phyloP scores from a whole-genome alignment of 2,113 vertebrate species.

The Festucalex cinctus region DNA sequence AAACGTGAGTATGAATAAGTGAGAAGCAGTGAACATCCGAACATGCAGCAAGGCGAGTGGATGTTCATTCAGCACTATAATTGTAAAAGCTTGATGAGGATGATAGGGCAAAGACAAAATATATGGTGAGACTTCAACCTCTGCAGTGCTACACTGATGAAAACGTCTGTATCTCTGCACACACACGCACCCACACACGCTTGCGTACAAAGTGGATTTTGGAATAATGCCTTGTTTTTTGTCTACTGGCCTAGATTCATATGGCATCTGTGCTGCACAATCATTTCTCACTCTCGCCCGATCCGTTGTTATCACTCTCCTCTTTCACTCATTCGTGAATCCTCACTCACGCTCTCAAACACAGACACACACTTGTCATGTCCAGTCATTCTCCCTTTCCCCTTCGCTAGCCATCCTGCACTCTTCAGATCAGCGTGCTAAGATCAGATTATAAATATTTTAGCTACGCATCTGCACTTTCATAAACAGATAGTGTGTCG shows the following conservation, averaged over 20 bases:
- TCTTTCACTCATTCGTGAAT: conserved; percentile 11
- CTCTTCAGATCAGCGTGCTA: conserved; percentile 35
- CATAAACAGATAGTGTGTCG: conserved; percentile 37
- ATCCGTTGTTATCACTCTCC: conserved; percentile 33
- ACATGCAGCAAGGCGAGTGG: conserved; percentile 28
- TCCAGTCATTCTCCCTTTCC: conserved; percentile 16
- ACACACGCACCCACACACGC: conserved; percentile 28
- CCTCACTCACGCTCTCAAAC: conserved; percentile 2
- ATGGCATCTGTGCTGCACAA: conserved; percentile 68
- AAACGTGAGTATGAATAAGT: conserved; percentile 13
- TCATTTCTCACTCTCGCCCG: conserved; percentile 35
- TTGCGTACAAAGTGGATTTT: conserved; percentile 60
- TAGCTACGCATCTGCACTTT: conserved; percentile 52
- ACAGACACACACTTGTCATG: conserved; percentile 15
- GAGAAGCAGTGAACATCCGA: conserved; percentile 1
- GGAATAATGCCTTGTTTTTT: conserved; percentile 59
- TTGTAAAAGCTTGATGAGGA: conserved; percentile 30
- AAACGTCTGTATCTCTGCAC: conserved; percentile 15
- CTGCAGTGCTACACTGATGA: conserved; percentile 15
- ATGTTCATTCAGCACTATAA: conserved; percentile 24
- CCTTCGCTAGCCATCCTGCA: conserved; percentile 16
- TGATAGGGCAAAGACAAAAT: conserved; percentile 20
- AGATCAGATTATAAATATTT: conserved; percentile 67
- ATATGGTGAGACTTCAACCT: conserved; percentile 14
- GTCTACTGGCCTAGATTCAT: conserved; percentile 65